Evolutionary conservation across 2,797 vertebrate species (phyloP).

Genomic region (Paguma larvata): DNA sequence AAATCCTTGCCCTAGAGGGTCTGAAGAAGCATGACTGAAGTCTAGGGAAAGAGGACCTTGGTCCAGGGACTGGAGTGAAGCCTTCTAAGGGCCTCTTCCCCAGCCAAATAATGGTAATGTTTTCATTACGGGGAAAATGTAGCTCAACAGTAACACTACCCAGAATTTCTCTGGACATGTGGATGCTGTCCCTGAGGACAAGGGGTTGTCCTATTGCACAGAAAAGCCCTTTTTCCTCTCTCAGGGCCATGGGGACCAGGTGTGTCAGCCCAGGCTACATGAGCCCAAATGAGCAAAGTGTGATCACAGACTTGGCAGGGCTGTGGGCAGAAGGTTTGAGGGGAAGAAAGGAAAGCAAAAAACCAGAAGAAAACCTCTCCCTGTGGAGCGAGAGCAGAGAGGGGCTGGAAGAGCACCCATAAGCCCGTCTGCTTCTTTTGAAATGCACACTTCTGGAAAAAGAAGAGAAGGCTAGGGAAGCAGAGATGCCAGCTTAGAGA

Average conservation of each 20-base stretch:
- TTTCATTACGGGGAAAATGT: not conserved
- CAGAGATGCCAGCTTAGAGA: not conserved
- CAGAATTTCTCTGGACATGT: not conserved
- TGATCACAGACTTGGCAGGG: not conserved
- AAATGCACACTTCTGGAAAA: slow-evolving; percentile 10
- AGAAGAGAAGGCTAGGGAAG: not conserved
- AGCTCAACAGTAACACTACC: not conserved
- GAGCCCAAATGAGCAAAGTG: not conserved
- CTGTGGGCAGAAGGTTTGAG: not conserved
- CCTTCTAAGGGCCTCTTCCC: not conserved
- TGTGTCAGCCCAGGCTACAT: not conserved
- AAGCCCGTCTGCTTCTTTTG: slow-evolving; percentile 12
- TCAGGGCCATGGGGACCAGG: not conserved
- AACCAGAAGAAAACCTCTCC: not conserved
- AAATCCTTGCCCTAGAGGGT: not conserved
- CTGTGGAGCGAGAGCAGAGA: not conserved
- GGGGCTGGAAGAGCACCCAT: not conserved
- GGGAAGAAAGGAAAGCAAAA: not conserved
- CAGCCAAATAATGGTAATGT: not conserved
- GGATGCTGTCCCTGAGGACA: not conserved
- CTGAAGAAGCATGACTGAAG: not conserved
- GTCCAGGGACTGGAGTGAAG: not conserved
- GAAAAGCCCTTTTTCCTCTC: not conserved
- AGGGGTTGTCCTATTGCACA: not conserved
- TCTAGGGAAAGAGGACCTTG: not conserved